Percentiles rank a stretch among this genome's conserved stretches.
Conservation (phyloP, 2,888 invertebrate species). For the Loripinus fragilis region DNA sequence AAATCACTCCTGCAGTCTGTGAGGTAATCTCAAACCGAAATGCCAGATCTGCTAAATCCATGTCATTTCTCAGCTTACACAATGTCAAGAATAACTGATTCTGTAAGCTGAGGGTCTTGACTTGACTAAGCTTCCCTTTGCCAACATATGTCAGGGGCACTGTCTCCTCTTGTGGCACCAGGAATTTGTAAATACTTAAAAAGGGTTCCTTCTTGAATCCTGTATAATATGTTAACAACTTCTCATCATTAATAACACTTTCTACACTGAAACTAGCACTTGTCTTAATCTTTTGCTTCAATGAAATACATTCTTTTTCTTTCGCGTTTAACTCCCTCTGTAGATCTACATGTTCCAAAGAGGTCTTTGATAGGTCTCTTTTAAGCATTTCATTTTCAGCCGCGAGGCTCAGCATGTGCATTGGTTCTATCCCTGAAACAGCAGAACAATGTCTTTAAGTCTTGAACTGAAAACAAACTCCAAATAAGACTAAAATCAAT, state of each 20-base stretch:
- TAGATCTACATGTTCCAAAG: no score
- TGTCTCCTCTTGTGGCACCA: slow-evolving; percentile 15
- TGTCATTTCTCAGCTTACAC: slow-evolving; percentile 1
- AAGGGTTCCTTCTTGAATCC: slow-evolving; percentile 24
- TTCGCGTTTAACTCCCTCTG: slow-evolving; percentile 11
- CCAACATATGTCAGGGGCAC: neutral
- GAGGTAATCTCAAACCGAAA: slow-evolving; percentile 13
- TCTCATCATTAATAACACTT: neutral
- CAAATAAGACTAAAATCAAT: no score
- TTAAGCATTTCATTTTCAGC: no score
- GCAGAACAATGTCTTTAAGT: no score
- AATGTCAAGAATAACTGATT: slow-evolving; percentile 7
- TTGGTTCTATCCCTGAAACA: no score
- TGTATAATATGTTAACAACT: slow-evolving; percentile 24
- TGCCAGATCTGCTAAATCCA: slow-evolving; percentile 23
- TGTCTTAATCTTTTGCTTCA: neutral
- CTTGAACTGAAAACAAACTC: no score
- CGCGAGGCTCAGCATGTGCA: no score
- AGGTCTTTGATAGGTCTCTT: no score
- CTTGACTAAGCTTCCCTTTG: neutral
- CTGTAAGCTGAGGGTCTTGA: neutral
- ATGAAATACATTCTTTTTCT: neutral
- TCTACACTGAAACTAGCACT: neutral
- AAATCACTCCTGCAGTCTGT: slow-evolving; percentile 20
- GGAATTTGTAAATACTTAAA: slow-evolving; percentile 20